phyloP scores from a whole-genome alignment of 1,140 invertebrate species.

The Popillia japonica region DNA sequence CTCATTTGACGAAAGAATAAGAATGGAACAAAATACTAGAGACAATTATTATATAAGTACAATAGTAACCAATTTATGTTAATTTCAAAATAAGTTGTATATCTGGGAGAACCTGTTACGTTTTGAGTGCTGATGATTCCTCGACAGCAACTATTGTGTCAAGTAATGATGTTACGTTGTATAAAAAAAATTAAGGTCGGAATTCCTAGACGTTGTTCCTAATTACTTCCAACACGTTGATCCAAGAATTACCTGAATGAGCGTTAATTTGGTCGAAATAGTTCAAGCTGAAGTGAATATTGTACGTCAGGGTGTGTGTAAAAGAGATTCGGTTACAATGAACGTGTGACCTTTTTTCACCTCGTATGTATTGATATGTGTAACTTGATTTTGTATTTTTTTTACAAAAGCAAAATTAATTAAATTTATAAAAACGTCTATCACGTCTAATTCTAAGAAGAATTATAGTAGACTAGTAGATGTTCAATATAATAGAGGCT shows the following conservation, averaged over 20 bases:
- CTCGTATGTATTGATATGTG: background rate
- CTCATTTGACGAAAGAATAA: no score
- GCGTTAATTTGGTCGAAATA: conserved; percentile 15
- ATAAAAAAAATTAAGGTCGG: background rate
- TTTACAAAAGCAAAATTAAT: background rate
- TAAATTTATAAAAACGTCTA: background rate
- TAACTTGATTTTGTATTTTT: background rate
- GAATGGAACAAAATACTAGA: no score
- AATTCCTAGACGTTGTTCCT: background rate
- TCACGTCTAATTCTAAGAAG: background rate
- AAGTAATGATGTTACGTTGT: background rate
- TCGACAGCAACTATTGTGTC: background rate
- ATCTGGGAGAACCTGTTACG: no score
- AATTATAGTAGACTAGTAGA: background rate
- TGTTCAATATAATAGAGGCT: background rate
- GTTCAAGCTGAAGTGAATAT: background rate
- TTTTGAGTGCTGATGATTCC: no score
- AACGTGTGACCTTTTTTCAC: background rate
- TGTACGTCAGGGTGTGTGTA: background rate
- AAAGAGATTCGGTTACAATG: background rate
- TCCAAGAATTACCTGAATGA: conserved; percentile 11
- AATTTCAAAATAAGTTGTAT: no score
- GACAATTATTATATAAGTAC: no score
- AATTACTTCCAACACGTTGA: conserved; percentile 14
- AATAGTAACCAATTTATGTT: no score